Base-by-base conservation (phyloP, 2,888 invertebrate genomes). In the Gymnoscelis rufifasciata region DNA sequence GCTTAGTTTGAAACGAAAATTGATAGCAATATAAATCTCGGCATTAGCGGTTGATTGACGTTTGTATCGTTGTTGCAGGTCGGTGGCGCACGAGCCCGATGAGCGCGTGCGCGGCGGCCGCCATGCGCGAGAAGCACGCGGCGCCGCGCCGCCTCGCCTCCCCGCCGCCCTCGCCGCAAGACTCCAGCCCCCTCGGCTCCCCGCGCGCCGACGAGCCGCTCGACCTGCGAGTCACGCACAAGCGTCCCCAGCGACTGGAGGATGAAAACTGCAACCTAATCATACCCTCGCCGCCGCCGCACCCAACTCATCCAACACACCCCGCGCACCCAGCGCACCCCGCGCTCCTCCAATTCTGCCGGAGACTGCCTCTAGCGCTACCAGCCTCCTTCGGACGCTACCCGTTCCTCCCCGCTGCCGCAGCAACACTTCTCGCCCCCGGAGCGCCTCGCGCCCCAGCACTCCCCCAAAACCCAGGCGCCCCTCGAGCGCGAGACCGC, bases 181-280 rank as follows among this genome's bases (percentile, higher is more conserved):
- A 81, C 88, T 57, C 80, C 89, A 73, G 91, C 89, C 66, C 90
- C 66, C 77, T 89, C 62, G 71, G 89, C 81, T 74, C 83, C 57
- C 76, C 89, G 12, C 77, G 81, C 27, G 74, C 82, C 50, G 94
- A 95, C 71, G 95, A 96, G 73, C 97, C 97, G 0, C 89, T 97
- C 47, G 97, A 97, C 80, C 90, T 97, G 47, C 91, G 97, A 68
- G 91, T 97, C 63, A 94, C 95, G 51, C 94, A 94, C 79, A 96
- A 97, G 76, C 94, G 96, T 78, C 83, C 91, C 35, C 83, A 84
- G 47, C 82, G 90, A 52, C 83, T 94, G 13, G 93, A 95, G 77
- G 96, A 96, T 78, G 96, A 96, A 81, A 96, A 96, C 79, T 93
- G 94, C 74, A 96, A 96, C 80, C 89, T 95, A 52, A 93, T 95